phyloP scores from a whole-genome alignment of 2,797 vertebrate genomes.

The Myiotriccus ornatus region DNA sequence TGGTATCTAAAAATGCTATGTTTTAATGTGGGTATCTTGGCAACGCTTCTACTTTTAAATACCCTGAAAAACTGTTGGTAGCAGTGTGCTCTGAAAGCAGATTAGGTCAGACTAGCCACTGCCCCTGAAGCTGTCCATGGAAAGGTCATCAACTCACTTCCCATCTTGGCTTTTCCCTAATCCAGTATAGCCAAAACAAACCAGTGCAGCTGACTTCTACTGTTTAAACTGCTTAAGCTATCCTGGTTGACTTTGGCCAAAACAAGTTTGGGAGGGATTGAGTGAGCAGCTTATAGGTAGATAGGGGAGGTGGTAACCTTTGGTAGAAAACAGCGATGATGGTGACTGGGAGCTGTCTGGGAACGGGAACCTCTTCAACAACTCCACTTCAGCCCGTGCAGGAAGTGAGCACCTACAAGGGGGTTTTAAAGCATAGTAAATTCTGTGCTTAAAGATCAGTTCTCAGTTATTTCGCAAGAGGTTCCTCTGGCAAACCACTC shows the following conservation, averaged over 20 bases:
- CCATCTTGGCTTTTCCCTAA: constrained; percentile 7
- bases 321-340: not conserved
- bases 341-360: not conserved
- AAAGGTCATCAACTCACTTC: not conserved
- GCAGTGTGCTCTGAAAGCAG: not conserved
- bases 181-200: not conserved
- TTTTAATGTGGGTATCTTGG: not conserved
- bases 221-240: constrained; percentile 15
- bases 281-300: not conserved
- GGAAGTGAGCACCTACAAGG: not conserved
- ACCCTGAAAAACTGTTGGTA: not conserved
- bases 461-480: constrained; percentile 27
- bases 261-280: not conserved
- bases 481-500: constrained; percentile 25
- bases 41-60: not conserved
- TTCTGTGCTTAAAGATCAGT: not conserved
- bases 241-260: not conserved
- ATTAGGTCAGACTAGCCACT: not conserved
- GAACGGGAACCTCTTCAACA: not conserved
- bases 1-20: not conserved
- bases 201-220: not conserved
- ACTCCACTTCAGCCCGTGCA: not conserved
- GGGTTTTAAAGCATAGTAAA: not conserved
- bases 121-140: not conserved
- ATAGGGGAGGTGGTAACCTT: not conserved